A percentile compares a stretch with the other conserved stretches of the same genome.
Conservation (phyloP, 2,113 vertebrate species). For the Piliocolobus tephrosceles region DNA sequence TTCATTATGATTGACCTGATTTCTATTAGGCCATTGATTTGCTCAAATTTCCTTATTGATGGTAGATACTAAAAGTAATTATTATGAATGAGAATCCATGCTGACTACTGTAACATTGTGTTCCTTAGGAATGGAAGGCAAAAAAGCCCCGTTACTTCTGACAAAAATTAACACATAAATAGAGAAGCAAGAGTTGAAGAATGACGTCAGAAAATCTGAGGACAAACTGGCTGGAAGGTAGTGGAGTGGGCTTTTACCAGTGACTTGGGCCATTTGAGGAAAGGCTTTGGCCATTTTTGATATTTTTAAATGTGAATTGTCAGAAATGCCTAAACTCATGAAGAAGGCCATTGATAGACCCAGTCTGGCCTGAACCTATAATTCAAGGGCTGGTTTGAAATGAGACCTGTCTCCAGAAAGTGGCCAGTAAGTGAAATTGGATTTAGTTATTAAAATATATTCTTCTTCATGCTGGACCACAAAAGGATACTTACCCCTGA, state of each 20-base stretch:
- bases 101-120: background rate
- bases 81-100: background rate
- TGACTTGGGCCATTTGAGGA: background rate
- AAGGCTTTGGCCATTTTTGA: background rate
- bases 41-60: background rate
- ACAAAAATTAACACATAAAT: conserved; percentile 66
- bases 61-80: background rate
- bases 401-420: background rate
- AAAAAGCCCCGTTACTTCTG: conserved; percentile 64
- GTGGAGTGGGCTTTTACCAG: conserved; percentile 35
- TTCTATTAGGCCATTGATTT: conserved; percentile 11
- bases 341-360: background rate
- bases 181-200: conserved; percentile 48
- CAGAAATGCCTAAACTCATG: background rate
- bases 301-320: conserved; percentile 30
- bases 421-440: background rate
- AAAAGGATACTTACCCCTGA: background rate
- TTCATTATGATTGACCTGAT: background rate
- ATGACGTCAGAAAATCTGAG: conserved; percentile 22
- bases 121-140: conserved; percentile 62
- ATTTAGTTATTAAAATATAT: background rate
- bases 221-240: conserved; percentile 60
- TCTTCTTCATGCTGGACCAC: background rate
- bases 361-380: background rate
- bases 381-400: background rate